phyloP scores from a whole-genome alignment of 1,140 invertebrate genomes.

The Zaprionus ornatus region DNA sequence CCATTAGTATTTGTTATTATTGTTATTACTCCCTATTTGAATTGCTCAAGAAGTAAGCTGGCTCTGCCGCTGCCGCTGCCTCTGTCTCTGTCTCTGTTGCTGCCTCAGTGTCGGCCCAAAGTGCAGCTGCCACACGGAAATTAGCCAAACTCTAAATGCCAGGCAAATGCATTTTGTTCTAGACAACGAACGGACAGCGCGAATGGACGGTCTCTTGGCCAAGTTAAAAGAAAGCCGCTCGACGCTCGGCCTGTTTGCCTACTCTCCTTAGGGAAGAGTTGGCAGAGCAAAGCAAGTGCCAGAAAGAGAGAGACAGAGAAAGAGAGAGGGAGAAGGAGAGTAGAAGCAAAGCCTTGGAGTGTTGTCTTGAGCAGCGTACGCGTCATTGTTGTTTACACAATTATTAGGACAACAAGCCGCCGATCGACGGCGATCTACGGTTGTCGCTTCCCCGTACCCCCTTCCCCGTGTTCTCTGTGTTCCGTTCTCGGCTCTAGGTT shows the following conservation, averaged over 20 bases:
- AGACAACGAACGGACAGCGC: conserved; percentile 38
- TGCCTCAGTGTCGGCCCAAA: conserved; percentile 40
- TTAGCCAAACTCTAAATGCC: conserved; percentile 81
- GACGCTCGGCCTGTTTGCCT: conserved; percentile 43
- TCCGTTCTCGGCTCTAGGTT: conserved; percentile 12
- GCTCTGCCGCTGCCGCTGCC: background rate
- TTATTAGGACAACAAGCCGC: conserved; percentile 83
- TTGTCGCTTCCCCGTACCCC: background rate
- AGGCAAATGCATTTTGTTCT: conserved; percentile 81
- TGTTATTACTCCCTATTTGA: conserved; percentile 83
- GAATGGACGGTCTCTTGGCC: conserved; percentile 41
- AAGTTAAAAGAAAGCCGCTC: conserved; percentile 54
- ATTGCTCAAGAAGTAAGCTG: conserved; percentile 75
- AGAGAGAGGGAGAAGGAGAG: background rate
- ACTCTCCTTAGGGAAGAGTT: conserved; percentile 34
- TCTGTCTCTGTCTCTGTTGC: conserved; percentile 14
- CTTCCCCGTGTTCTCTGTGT: background rate
- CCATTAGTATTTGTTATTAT: conserved; percentile 84
- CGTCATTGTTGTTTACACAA: conserved; percentile 83
- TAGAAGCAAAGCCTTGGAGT: conserved; percentile 21
- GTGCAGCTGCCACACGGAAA: conserved; percentile 70
- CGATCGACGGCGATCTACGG: conserved; percentile 59
- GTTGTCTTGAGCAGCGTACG: conserved; percentile 62
- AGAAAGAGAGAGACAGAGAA: background rate
- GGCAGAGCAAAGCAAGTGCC: background rate